These are phyloP conservation scores for Typhlichthys subterraneus DNA, from an alignment of 2,797 vertebrate species.

Conservation along the genomic window DNA sequence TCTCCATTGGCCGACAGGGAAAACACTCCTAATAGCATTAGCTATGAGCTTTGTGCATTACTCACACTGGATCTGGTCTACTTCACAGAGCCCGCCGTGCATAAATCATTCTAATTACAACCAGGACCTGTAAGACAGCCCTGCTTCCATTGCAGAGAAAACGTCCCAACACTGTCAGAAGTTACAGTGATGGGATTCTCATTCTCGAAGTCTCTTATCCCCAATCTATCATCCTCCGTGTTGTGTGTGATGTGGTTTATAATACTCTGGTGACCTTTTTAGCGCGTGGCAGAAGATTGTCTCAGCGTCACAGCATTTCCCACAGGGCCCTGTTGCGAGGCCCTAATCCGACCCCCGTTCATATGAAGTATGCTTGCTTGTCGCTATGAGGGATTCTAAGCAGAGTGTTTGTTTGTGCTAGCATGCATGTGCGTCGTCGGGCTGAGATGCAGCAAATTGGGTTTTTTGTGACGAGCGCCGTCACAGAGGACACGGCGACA, in stretches of 20 bases:
- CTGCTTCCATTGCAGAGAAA: neutral
- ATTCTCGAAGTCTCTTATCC: neutral
- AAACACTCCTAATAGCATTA: neutral
- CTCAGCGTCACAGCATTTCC: no score
- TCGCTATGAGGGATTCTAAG: conserved; percentile 13
- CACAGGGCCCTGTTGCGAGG: no score
- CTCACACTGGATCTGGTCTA: neutral
- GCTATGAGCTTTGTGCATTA: conserved; percentile 13
- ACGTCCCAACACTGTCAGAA: neutral
- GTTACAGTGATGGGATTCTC: neutral
- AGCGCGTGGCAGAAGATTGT: no score
- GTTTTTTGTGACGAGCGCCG: conserved; percentile 11
- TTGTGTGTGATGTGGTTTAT: conserved; percentile 1
- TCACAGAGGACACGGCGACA: conserved; percentile 12
- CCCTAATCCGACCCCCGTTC: no score
- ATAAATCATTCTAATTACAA: conserved; percentile 9
- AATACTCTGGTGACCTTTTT: conserved; percentile 13
- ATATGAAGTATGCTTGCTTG: neutral
- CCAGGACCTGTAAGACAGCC: neutral
- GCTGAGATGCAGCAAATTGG: neutral
- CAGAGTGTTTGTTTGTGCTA: conserved; percentile 22
- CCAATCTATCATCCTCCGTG: neutral
- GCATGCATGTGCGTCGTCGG: neutral
- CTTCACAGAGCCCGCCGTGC: neutral
- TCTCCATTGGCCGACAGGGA: no score